Evolutionary conservation across 2,888 invertebrate genomes (phyloP).

Genomic region (Mythimna loreyi): DNA sequence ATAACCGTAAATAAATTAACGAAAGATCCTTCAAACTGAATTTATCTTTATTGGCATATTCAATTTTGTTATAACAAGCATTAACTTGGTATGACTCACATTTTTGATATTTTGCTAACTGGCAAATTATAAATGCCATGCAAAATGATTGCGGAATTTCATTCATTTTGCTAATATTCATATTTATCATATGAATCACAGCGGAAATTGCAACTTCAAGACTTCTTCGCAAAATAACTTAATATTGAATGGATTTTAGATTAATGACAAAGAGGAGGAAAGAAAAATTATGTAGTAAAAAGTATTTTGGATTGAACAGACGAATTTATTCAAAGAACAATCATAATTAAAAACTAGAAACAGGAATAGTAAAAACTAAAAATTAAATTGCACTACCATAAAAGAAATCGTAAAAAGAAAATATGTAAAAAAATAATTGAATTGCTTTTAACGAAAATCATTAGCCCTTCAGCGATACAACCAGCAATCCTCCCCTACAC

Average conservation of each 20-base stretch:
- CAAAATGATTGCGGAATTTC: background rate
- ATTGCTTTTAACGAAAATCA: slow-evolving; percentile 19
- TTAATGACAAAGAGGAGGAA: background rate
- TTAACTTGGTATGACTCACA: slow-evolving; percentile 28
- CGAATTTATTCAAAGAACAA: too few species aligned
- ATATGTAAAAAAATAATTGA: too few species aligned
- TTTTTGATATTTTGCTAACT: slow-evolving; percentile 15
- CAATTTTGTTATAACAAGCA: background rate
- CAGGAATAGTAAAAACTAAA: too few species aligned
- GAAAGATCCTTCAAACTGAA: background rate
- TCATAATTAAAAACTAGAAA: too few species aligned
- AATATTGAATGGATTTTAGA: background rate
- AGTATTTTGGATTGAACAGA: slow-evolving; percentile 7
- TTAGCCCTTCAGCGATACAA: slow-evolving; percentile 16
- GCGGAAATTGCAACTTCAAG: background rate
- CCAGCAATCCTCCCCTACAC: slow-evolving; percentile 3
- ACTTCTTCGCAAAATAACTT: background rate
- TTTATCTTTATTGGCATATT: background rate
- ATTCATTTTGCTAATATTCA: background rate
- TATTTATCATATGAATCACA: slow-evolving; percentile 17
- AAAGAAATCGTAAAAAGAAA: too few species aligned
- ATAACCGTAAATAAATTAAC: slow-evolving; percentile 9
- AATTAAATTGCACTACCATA: too few species aligned
- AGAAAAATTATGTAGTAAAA: background rate
- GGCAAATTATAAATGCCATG: background rate